Percentiles rank a stretch among this genome's conserved stretches.
These are phyloP conservation scores for Rutilus rutilus DNA, from an alignment of 2,113 vertebrate genomes.

Conservation along the genomic window DNA sequence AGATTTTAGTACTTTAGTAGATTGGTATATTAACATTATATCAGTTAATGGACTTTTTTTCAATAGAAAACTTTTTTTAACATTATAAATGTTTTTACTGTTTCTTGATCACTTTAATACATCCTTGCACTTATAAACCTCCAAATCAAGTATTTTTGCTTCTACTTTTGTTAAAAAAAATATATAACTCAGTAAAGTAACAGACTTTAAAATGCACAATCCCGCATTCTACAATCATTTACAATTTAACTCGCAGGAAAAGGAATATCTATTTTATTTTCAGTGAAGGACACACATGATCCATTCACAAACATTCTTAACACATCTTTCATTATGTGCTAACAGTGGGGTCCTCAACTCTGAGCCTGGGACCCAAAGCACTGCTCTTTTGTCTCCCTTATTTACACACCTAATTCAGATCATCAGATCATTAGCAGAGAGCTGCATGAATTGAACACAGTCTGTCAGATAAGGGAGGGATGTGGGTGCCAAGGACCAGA, in stretches of 20 bases:
- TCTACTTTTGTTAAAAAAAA: not conserved
- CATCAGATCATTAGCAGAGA: not conserved
- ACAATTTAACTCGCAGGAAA: not conserved
- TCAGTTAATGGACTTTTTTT: too few species aligned
- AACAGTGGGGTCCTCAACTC: not conserved
- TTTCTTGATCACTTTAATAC: too few species aligned
- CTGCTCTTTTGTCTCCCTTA: not conserved
- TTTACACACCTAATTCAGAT: not conserved
- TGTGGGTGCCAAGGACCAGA: not conserved
- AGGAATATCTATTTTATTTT: constrained; percentile 19
- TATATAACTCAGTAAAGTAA: not conserved
- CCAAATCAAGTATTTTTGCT: constrained; percentile 4
- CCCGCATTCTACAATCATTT: not conserved
- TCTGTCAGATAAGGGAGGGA: not conserved
- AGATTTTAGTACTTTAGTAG: too few species aligned
- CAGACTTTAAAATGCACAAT: constrained; percentile 11
- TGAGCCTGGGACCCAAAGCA: not conserved
- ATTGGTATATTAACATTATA: too few species aligned
- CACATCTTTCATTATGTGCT: not conserved
- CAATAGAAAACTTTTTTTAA: too few species aligned
- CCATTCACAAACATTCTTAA: constrained; percentile 14
- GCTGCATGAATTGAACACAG: not conserved
- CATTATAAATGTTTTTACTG: too few species aligned
- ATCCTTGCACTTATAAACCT: not conserved
- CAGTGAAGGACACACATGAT: constrained; percentile 13